A percentile compares a stretch with the other conserved stretches of the same genome.
These are phyloP conservation scores for Hemibagrus guttatus DNA, from an alignment of 2,797 vertebrate species.

Conservation along the genomic window DNA sequence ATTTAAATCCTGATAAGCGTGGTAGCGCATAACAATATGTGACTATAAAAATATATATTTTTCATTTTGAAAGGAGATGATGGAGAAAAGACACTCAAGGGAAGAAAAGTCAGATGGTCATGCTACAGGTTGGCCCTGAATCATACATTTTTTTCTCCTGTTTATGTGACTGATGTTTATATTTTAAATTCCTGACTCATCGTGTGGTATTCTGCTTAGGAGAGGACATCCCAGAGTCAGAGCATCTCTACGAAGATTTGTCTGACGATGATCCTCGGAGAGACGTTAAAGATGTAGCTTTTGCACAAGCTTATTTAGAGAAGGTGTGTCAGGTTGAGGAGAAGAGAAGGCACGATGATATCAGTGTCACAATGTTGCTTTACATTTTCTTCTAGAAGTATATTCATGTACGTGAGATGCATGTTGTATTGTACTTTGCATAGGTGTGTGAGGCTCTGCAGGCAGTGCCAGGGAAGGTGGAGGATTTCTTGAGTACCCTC, in stretches of 20 bases:
- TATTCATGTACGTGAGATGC: neutral
- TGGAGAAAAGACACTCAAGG: slow-evolving; percentile 68
- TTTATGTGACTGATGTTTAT: neutral
- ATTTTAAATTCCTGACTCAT: neutral
- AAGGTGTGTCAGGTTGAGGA: slow-evolving; percentile 59
- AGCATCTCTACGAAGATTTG: slow-evolving; percentile 1
- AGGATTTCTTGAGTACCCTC: slow-evolving; percentile 83
- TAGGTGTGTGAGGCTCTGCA: slow-evolving; percentile 85
- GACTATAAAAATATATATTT: neutral
- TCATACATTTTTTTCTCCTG: neutral
- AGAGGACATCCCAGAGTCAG: neutral
- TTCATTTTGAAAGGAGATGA: slow-evolving; percentile 72
- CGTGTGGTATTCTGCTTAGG: neutral
- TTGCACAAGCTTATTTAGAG: slow-evolving; percentile 80
- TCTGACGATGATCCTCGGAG: slow-evolving; percentile 72
- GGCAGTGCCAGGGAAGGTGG: slow-evolving; percentile 73
- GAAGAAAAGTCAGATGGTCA: neutral
- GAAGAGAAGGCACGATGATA: neutral
- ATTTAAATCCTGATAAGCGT: neutral
- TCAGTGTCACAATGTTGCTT: neutral
- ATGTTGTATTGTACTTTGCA: neutral
- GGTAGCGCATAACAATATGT: neutral
- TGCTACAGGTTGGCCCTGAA: slow-evolving; percentile 31
- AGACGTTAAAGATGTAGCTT: slow-evolving; percentile 82
- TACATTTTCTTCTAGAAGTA: neutral